Base-by-base conservation (phyloP, 2,888 invertebrate genomes). In the Drosophila anomelani region DNA sequence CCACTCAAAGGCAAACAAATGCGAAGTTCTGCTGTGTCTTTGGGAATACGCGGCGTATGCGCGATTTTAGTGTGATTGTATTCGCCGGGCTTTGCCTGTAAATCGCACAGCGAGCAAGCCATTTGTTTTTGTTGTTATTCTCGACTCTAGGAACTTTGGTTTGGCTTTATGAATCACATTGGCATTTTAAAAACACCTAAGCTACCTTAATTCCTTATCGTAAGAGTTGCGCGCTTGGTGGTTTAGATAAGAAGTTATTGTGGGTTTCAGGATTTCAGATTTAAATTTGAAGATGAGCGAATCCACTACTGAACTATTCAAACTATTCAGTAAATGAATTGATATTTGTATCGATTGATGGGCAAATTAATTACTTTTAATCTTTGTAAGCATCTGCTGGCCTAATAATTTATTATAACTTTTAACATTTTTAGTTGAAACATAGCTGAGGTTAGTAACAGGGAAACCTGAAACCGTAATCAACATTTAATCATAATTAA, bases 11-110 rank as follows among this genome's bases (percentile, higher is more conserved):
- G 69, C 61, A 76, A 67, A 72, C 56, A 77, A 67, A 76, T 72
- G 74, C 71, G 60, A 79, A 81, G 76, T 60, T 77, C 55, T 75
- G 68, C 56, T 76, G 81, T 72, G 78, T 68, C 85, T 70, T 39
- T 72, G 87, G 87, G 85, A 86, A 84, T 81, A 84, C 72, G 77
- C 75, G 76, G 75, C 84, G 84, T 81, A 84, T 84, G 47, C 75
- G 76, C 82, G 76, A 79, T 79, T 76, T 81, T 74, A 56, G 69
- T 78, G 62, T 67, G 69, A 75, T 68, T 75, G 75, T 73, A 32
- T 55, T 39, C 47, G 55, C 55, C 63, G n/a, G 49, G 46, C 59
- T 74, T 78, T 71, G 51, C 54, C 59, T 59, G 59, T 69, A 69
- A 68, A 66, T 68, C 43, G 60, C 41, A 17, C 49, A 20, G 53